Percentiles rank a stretch among this genome's conserved stretches.
Evolutionary conservation across 1,140 invertebrate genomes (phyloP).

Genomic region (Luehdorfia chinensis): DNA sequence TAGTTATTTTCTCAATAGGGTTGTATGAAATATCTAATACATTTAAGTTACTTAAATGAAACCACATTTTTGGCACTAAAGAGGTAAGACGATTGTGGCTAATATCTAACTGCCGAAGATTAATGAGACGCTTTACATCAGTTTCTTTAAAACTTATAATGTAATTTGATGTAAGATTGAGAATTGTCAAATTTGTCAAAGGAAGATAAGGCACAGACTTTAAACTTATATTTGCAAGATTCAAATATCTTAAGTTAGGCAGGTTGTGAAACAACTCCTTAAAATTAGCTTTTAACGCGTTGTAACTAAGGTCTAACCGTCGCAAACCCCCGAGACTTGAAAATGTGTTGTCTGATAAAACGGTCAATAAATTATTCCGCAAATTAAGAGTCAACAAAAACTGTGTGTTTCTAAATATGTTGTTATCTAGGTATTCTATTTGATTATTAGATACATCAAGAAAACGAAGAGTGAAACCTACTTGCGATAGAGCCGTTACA

Average conservation of each 20-base stretch:
- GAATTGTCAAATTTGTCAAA: constrained; percentile 82
- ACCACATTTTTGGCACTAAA: constrained; percentile 81
- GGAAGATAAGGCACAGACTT: constrained; percentile 84
- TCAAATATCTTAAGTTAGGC: constrained; percentile 86
- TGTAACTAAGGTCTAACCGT: constrained; percentile 87
- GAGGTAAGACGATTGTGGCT: constrained; percentile 82
- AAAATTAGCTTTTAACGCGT: constrained; percentile 89
- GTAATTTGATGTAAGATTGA: constrained; percentile 87
- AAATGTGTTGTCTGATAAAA: constrained; percentile 93
- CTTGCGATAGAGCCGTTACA: constrained; percentile 83
- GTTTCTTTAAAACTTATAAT: constrained; percentile 80
- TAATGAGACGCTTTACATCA: constrained; percentile 80
- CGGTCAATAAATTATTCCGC: constrained; percentile 88
- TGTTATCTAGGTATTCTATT: constrained; percentile 91
- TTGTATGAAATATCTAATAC: constrained; percentile 82
- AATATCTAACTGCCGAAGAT: constrained; percentile 81
- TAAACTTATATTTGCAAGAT: constrained; percentile 85
- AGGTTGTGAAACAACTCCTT: constrained; percentile 94
- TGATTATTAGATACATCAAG: constrained; percentile 89
- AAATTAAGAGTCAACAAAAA: constrained; percentile 88
- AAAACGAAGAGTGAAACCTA: constrained; percentile 85
- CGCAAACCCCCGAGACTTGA: constrained; percentile 87
- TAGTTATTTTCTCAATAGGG: constrained; percentile 78
- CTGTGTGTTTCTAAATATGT: constrained; percentile 89
- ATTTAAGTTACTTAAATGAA: constrained; percentile 78